phyloP scores from a whole-genome alignment of 2,113 vertebrate genomes.

The Eptesicus fuscus region DNA sequence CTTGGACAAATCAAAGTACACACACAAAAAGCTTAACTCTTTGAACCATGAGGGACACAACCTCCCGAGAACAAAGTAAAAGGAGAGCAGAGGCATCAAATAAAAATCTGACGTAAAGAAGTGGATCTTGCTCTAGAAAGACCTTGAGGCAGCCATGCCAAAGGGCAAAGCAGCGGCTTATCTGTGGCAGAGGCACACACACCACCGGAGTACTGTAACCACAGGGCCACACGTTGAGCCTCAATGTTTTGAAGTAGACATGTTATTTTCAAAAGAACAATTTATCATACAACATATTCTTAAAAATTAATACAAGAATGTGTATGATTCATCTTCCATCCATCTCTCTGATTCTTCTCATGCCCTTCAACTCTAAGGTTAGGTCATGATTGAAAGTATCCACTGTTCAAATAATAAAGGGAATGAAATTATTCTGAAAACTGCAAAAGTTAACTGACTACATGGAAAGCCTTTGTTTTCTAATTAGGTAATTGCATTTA shows the following conservation, averaged over 20 bases:
- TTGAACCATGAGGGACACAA: neutral
- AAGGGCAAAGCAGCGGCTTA: neutral
- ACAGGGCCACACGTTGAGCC: rapidly evolving
- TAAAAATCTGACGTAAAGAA: neutral
- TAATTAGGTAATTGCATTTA: constrained; percentile 1
- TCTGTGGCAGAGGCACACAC: rapidly evolving
- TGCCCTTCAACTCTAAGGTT: neutral
- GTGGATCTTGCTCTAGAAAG: neutral
- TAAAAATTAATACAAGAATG: constrained; percentile 11
- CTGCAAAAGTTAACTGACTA: constrained; percentile 16
- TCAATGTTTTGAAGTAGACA: neutral
- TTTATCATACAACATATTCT: neutral
- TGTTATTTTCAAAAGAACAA: neutral
- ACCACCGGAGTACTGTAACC: neutral
- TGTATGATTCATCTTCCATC: constrained; percentile 7
- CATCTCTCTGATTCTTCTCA: neutral
- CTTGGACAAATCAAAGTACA: neutral
- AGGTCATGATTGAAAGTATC: neutral
- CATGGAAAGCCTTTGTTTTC: neutral
- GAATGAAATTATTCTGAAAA: constrained; percentile 26
- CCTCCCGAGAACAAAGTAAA: neutral
- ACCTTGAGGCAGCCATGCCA: neutral
- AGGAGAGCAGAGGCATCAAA: neutral
- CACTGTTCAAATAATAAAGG: constrained; percentile 7
- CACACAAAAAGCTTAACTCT: neutral